These are phyloP conservation scores for Hypomecis punctinalis DNA, from an alignment of 2,888 invertebrate genomes.

Conservation along the genomic window DNA sequence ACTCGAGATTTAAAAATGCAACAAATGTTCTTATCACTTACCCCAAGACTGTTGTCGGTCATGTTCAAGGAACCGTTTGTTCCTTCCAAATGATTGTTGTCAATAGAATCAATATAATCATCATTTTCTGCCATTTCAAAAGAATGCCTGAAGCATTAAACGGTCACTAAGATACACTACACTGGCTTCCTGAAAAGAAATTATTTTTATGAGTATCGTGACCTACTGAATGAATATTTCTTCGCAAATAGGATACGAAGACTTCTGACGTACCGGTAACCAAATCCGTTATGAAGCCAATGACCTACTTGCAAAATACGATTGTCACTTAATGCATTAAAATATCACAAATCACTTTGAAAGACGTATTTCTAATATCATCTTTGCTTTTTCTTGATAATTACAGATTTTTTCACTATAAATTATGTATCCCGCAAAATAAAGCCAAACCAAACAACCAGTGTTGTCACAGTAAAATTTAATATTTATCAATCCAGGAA, in stretches of 20 bases:
- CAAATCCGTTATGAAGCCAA: slow-evolving; percentile 66
- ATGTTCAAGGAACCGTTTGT: slow-evolving; percentile 85
- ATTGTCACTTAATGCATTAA: slow-evolving; percentile 50
- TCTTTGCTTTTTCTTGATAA: slow-evolving; percentile 62
- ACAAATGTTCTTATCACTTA: slow-evolving; percentile 54
- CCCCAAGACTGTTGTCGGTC: slow-evolving; percentile 80
- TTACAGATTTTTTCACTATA: slow-evolving; percentile 66
- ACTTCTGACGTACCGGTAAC: slow-evolving; percentile 81
- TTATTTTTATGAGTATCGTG: slow-evolving; percentile 37
- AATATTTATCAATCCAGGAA: too few species aligned
- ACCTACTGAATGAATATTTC: slow-evolving; percentile 38
- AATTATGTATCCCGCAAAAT: slow-evolving; percentile 38
- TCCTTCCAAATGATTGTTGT: slow-evolving; percentile 85
- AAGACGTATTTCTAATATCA: slow-evolving; percentile 54
- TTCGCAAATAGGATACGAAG: slow-evolving; percentile 51
- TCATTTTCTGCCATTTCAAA: slow-evolving; percentile 82
- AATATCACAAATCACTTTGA: slow-evolving; percentile 50
- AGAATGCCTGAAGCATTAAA: slow-evolving; percentile 62
- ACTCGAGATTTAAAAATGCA: not conserved
- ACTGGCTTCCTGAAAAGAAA: slow-evolving; percentile 59
- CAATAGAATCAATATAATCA: slow-evolving; percentile 81
- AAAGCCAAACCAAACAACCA: slow-evolving; percentile 52
- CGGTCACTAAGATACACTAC: slow-evolving; percentile 53
- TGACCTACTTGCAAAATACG: slow-evolving; percentile 75
- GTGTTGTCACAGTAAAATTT: slow-evolving; percentile 40